Conservation (phyloP, 1,140 invertebrate genomes). For the Drosophila novamexicana region DNA sequence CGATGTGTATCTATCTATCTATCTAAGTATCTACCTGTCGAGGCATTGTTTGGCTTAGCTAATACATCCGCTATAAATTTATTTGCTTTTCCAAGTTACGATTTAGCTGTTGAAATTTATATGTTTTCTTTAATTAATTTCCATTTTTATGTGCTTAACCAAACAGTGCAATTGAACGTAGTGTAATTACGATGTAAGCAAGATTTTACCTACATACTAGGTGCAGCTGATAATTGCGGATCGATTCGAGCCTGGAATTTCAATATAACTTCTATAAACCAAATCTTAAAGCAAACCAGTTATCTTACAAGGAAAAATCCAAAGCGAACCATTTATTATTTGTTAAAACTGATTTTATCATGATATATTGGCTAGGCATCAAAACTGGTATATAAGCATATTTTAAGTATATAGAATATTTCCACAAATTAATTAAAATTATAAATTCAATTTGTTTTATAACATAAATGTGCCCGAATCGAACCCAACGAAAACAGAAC, state of each 20-base stretch:
- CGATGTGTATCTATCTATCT: constrained; percentile 6
- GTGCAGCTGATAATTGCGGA: too few species aligned
- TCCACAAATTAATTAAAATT: too few species aligned
- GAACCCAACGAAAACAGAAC: too few species aligned
- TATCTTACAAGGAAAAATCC: too few species aligned
- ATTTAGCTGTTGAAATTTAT: constrained; percentile 25
- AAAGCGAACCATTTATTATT: too few species aligned
- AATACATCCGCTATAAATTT: constrained; percentile 34
- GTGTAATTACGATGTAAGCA: neutral
- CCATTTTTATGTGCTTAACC: neutral
- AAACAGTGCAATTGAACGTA: neutral
- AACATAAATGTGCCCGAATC: too few species aligned
- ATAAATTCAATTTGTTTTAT: too few species aligned
- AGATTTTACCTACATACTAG: neutral
- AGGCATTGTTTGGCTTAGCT: constrained; percentile 26
- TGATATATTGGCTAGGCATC: too few species aligned
- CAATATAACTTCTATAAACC: neutral
- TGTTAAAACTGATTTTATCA: too few species aligned
- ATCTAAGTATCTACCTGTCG: neutral
- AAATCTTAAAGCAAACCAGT: neutral
- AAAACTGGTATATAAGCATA: too few species aligned
- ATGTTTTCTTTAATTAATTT: constrained; percentile 17
- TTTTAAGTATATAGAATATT: too few species aligned
- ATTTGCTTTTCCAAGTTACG: constrained; percentile 17
- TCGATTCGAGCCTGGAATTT: too few species aligned